A percentile compares a stretch with the other conserved stretches of the same genome.
Conservation (phyloP, 1,140 invertebrate species). For the Dreissena polymorpha region DNA sequence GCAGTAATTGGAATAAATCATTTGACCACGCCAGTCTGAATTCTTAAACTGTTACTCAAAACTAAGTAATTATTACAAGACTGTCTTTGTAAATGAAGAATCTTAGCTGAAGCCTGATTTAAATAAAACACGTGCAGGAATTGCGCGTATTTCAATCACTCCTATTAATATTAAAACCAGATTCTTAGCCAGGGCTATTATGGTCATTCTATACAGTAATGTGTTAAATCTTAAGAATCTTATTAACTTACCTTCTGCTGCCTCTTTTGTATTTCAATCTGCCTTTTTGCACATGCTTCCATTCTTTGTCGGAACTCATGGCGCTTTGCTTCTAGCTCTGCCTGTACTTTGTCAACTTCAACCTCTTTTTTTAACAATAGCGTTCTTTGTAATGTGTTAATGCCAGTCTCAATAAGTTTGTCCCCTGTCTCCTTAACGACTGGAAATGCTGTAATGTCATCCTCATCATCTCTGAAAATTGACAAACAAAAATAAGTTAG, state of each 20-base stretch:
- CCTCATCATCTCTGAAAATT: conserved; percentile 77
- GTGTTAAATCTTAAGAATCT: neutral
- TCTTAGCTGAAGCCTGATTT: no score
- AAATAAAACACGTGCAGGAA: no score
- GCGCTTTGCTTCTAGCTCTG: conserved; percentile 74
- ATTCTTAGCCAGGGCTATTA: no score
- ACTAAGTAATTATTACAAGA: no score
- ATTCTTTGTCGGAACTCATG: conserved; percentile 76
- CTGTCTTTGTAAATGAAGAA: no score
- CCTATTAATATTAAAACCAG: no score
- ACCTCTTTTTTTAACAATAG: conserved; percentile 78
- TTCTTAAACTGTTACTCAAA: no score
- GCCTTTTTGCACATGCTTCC: conserved; percentile 73
- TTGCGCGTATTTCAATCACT: no score
- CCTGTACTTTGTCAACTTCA: conserved; percentile 75
- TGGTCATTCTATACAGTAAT: no score
- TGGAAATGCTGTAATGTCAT: conserved; percentile 74
- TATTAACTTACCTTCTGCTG: conserved; percentile 75
- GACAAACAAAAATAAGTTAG: neutral
- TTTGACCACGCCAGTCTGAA: no score
- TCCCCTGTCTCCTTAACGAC: conserved; percentile 77
- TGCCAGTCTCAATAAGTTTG: conserved; percentile 76
- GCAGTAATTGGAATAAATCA: neutral
- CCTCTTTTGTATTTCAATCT: conserved; percentile 77
- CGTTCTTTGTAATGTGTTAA: conserved; percentile 78